Percentiles rank a stretch among this genome's conserved stretches.
phyloP scores from a whole-genome alignment of 2,113 vertebrate species.

The Entelurus aequoreus region DNA sequence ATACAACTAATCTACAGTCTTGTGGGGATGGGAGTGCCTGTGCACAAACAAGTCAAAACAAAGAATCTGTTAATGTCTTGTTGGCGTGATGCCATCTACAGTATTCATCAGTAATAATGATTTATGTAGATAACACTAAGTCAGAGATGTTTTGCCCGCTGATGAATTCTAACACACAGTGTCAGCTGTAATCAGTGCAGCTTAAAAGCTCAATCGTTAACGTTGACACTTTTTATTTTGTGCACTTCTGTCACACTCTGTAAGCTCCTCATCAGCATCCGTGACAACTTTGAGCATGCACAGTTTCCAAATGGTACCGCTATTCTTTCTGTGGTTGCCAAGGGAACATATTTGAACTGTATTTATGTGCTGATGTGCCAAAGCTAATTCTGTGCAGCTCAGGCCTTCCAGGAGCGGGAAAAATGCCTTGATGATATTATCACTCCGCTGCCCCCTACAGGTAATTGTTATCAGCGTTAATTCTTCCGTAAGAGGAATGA shows the following conservation, averaged over 20 bases:
- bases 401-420: constrained; percentile 35
- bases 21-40: constrained; percentile 18
- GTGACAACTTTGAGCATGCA: constrained; percentile 23
- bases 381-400: constrained; percentile 11
- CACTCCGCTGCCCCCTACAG: constrained; percentile 59
- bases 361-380: constrained; percentile 14
- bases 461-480: constrained; percentile 61
- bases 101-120: constrained; percentile 42
- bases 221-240: constrained; percentile 29
- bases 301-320: constrained; percentile 21
- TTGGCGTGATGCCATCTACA: constrained; percentile 43
- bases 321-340: constrained; percentile 19
- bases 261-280: neutral
- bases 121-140: constrained; percentile 52
- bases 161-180: constrained; percentile 26
- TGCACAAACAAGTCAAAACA: constrained; percentile 25
- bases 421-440: constrained; percentile 51
- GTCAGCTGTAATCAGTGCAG: constrained; percentile 39
- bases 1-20: constrained; percentile 49
- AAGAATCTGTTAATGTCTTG: constrained; percentile 60
- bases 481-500: constrained; percentile 42
- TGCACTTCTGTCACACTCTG: neutral
- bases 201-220: constrained; percentile 36
- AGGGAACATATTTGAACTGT: constrained; percentile 27
- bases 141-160: constrained; percentile 29